Percentiles rank a stretch among this genome's conserved stretches.
Evolutionary conservation across 2,797 vertebrate species (phyloP).

Genomic region (Bucorvus abyssinicus): DNA sequence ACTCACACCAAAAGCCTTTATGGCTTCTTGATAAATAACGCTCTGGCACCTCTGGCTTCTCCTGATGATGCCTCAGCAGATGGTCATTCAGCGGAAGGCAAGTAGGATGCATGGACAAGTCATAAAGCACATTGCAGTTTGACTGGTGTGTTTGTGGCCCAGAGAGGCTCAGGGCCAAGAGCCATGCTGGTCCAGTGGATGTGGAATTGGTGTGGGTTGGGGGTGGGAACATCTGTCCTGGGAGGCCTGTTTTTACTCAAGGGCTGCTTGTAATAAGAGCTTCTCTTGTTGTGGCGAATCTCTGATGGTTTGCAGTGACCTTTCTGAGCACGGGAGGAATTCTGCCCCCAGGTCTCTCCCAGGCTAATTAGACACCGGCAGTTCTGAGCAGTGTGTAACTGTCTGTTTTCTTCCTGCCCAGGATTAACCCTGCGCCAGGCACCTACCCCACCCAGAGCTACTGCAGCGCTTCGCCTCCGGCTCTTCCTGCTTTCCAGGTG

Average conservation of each 20-base stretch:
- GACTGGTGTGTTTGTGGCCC: not conserved
- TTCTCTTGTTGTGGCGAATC: not conserved
- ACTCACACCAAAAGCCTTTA: not conserved
- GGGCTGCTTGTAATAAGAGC: not conserved
- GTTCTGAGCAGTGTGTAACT: not conserved
- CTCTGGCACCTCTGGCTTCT: not conserved
- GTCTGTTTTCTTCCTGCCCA: slow-evolving; percentile 47
- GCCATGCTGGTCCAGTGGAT: fast-evolving
- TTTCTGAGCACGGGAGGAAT: not conserved
- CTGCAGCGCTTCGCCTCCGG: slow-evolving; percentile 1
- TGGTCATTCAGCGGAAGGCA: not conserved
- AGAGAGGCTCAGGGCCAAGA: not conserved
- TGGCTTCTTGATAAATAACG: not conserved
- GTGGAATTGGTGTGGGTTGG: not conserved
- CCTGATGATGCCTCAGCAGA: not conserved
- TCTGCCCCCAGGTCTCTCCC: not conserved
- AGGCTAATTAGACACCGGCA: not conserved
- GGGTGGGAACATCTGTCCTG: not conserved
- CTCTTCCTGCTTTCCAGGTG: slow-evolving; percentile 36
- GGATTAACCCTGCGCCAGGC: slow-evolving; percentile 69
- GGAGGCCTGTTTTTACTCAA: not conserved
- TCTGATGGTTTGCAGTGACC: not conserved
- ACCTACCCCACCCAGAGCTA: slow-evolving; percentile 77
- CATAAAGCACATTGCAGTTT: not conserved
- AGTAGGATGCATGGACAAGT: not conserved